phyloP scores from a whole-genome alignment of 2,888 invertebrate species.

The Apoda limacodes region DNA sequence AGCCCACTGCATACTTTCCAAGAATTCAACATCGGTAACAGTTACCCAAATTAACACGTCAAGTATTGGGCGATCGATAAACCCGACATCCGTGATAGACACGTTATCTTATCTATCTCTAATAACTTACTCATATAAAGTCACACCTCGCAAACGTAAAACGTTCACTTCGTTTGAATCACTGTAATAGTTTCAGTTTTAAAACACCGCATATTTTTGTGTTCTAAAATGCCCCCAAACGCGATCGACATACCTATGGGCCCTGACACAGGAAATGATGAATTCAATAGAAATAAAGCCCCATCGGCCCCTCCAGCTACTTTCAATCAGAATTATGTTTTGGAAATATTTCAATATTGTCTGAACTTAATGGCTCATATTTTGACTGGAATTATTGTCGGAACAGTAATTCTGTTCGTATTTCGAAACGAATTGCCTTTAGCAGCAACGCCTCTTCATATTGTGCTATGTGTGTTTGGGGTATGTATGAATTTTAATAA shows the following conservation, averaged over 20 bases:
- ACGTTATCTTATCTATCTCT: too few relatives aligned
- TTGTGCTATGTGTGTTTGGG: slow-evolving; percentile 47
- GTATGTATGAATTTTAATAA: slow-evolving; percentile 31
- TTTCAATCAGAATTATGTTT: slow-evolving; percentile 20
- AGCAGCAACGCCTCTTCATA: slow-evolving; percentile 32
- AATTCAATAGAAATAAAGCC: background rate
- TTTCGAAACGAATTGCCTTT: slow-evolving; percentile 32
- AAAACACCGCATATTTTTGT: slow-evolving; percentile 6
- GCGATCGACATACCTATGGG: slow-evolving; percentile 21
- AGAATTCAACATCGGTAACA: too few relatives aligned
- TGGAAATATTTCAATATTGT: slow-evolving; percentile 34
- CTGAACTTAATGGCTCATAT: slow-evolving; percentile 37
- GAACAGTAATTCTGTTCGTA: slow-evolving; percentile 29
- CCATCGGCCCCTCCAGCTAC: background rate
- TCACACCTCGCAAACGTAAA: too few relatives aligned
- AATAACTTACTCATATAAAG: too few relatives aligned
- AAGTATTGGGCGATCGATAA: too few relatives aligned
- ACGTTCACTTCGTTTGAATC: background rate
- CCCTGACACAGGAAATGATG: slow-evolving; percentile 17
- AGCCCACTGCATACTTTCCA: too few relatives aligned
- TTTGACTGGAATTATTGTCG: slow-evolving; percentile 41
- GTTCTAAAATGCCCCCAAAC: slow-evolving; percentile 29
- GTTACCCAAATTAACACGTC: too few relatives aligned
- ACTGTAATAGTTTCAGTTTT: background rate
- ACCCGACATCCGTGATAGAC: too few relatives aligned